These are phyloP conservation scores for Gasterosteus aculeatus DNA, from an alignment of 2,113 vertebrate genomes.

Conservation along the genomic window DNA sequence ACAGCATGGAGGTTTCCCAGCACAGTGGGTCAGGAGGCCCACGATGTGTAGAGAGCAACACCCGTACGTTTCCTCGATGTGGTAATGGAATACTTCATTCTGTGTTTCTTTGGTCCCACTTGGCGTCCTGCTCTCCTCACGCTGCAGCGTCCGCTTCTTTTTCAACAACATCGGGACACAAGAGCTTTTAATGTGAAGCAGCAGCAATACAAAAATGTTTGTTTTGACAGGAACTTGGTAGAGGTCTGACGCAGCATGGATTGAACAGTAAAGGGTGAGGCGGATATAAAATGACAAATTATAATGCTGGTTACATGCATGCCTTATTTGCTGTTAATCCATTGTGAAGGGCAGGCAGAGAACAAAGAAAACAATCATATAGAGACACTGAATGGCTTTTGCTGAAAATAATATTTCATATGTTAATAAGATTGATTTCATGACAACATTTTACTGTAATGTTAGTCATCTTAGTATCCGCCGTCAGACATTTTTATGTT, in stretches of 20 bases:
- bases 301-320: not conserved
- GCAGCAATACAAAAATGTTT: not conserved
- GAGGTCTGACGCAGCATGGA: too few species aligned
- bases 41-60: constrained; percentile 8
- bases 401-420: not conserved
- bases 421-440: not conserved
- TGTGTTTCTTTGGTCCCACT: not conserved
- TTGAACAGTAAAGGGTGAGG: not conserved
- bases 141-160: not conserved
- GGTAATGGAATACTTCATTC: not conserved
- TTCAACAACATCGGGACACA: not conserved
- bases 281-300: not conserved
- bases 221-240: not conserved
- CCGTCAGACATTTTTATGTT: not conserved
- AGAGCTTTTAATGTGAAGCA: not conserved
- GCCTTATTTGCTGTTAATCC: not conserved
- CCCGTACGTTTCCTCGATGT: not conserved
- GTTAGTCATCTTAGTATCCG: not conserved
- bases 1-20: not conserved
- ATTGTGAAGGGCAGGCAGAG: not conserved
- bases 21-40: not conserved
- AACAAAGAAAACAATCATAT: not conserved
- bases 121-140: not conserved
- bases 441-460: not conserved
- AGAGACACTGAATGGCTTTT: not conserved